Conservation (phyloP, 2,888 invertebrate species). For the Priocnemis perturbator region DNA sequence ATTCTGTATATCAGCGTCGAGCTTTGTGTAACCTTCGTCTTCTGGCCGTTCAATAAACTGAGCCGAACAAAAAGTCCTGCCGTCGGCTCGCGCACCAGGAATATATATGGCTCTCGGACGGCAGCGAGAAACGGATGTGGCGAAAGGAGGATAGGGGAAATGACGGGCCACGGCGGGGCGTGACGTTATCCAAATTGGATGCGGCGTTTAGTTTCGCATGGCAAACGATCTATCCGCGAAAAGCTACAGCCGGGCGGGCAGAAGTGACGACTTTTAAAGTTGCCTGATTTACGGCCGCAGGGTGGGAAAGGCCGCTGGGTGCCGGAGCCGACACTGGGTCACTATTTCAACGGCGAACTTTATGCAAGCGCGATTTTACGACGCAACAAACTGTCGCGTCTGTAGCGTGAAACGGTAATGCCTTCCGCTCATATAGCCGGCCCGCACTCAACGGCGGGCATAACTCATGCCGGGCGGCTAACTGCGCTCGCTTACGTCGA, state of each 20-base stretch:
- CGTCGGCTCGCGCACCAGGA: not conserved
- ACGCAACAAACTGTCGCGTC: slow-evolving; percentile 63
- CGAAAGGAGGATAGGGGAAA: not conserved
- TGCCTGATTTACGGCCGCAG: slow-evolving; percentile 51
- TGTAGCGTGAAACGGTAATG: slow-evolving; percentile 65
- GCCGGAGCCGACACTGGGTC: slow-evolving; percentile 30
- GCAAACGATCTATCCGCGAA: too few relatives aligned
- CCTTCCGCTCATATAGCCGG: slow-evolving; percentile 63
- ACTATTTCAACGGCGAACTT: slow-evolving; percentile 59
- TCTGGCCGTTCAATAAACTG: not conserved
- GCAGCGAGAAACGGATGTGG: not conserved
- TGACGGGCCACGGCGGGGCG: not conserved
- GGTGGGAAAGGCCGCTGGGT: slow-evolving; percentile 22
- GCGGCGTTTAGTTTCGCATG: too few relatives aligned
- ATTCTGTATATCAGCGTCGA: not conserved
- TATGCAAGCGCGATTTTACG: slow-evolving; percentile 62
- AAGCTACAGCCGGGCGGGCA: not conserved
- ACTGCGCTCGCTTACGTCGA: slow-evolving; percentile 22
- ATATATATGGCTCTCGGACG: too few relatives aligned
- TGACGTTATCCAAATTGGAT: too few relatives aligned
- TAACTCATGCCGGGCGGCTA: slow-evolving; percentile 54
- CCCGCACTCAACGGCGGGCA: slow-evolving; percentile 54
- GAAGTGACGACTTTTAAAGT: slow-evolving; percentile 54
- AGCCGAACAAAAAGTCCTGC: not conserved
- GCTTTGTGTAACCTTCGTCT: not conserved